Percentiles rank a stretch among this genome's conserved stretches.
phyloP scores from a whole-genome alignment of 2,888 invertebrate genomes.

The Zelleria hepariella region DNA sequence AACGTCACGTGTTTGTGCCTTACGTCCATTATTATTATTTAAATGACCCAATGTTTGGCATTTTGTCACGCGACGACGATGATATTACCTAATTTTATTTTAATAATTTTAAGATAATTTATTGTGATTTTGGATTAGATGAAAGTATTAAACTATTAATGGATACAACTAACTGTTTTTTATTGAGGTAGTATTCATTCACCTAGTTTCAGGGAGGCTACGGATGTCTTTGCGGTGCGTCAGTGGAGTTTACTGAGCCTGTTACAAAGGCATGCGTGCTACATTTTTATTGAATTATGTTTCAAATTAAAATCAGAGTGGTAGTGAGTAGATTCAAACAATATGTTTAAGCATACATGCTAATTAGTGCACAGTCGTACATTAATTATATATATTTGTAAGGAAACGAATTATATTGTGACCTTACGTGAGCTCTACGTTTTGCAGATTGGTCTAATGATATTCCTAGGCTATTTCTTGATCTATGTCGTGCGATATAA shows the following conservation, averaged over 20 bases:
- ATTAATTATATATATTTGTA: not conserved
- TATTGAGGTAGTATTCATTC: not conserved
- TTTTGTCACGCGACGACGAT: not conserved
- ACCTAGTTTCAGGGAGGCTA: not conserved
- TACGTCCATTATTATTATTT: not conserved
- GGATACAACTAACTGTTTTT: not conserved
- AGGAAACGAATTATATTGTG: too few relatives aligned
- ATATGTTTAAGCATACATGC: not conserved
- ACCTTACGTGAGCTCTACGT: too few relatives aligned
- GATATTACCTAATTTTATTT: not conserved
- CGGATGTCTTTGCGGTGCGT: not conserved
- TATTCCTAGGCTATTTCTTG: constrained; percentile 68
- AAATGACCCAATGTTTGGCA: not conserved
- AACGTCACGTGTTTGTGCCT: not conserved
- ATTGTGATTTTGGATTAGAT: not conserved
- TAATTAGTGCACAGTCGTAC: too few relatives aligned
- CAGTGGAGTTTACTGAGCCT: too few relatives aligned
- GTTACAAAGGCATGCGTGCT: too few relatives aligned
- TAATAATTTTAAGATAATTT: not conserved
- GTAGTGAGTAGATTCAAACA: not conserved
- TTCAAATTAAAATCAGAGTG: constrained; percentile 5
- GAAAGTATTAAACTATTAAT: not conserved
- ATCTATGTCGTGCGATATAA: constrained; percentile 53
- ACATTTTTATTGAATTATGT: not conserved
- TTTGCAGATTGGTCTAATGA: constrained; percentile 66